A percentile compares a stretch with the other conserved stretches of the same genome.
phyloP scores from a whole-genome alignment of 2,888 invertebrate species.

The Corbicula japonica region DNA sequence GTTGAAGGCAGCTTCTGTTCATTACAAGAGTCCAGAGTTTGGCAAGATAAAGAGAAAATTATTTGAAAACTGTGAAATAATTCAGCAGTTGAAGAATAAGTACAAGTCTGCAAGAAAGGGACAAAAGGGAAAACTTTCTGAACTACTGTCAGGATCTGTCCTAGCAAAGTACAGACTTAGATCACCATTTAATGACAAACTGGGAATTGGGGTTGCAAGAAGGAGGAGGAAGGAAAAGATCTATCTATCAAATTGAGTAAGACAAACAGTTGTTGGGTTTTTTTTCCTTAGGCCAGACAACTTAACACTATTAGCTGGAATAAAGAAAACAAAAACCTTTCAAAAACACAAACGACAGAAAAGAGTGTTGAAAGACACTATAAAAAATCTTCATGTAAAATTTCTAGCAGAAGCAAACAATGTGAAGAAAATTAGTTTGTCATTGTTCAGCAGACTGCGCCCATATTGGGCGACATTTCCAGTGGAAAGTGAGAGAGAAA shows the following conservation, averaged over 20 bases:
- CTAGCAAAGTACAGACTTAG: conserved; percentile 29
- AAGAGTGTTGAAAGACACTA: conserved; percentile 4
- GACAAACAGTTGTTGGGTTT: background rate
- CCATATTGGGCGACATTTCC: conserved; percentile 60
- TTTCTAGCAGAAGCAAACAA: conserved; percentile 25
- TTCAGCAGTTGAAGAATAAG: conserved; percentile 16
- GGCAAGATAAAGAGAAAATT: conserved; percentile 15
- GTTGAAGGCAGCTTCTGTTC: background rate
- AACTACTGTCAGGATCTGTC: background rate
- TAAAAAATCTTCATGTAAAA: conserved; percentile 21
- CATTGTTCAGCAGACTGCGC: conserved; percentile 41
- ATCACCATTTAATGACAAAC: background rate
- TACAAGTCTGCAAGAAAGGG: conserved; percentile 14
- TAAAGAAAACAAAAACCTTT: conserved; percentile 16
- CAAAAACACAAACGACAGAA: conserved; percentile 35
- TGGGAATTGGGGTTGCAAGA: background rate
- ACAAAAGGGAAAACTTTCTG: conserved; percentile 10
- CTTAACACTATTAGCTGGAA: conserved; percentile 20
- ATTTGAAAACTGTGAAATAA: conserved; percentile 6
- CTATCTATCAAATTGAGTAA: conserved; percentile 17
- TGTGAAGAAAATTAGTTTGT: conserved; percentile 36
- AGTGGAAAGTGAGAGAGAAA: conserved; percentile 27
- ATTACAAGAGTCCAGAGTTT: conserved; percentile 7
- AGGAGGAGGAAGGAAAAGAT: background rate
- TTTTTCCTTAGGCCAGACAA: conserved; percentile 34